Base-by-base conservation (phyloP, 2,797 vertebrate species). In the Buceros bicornis region DNA sequence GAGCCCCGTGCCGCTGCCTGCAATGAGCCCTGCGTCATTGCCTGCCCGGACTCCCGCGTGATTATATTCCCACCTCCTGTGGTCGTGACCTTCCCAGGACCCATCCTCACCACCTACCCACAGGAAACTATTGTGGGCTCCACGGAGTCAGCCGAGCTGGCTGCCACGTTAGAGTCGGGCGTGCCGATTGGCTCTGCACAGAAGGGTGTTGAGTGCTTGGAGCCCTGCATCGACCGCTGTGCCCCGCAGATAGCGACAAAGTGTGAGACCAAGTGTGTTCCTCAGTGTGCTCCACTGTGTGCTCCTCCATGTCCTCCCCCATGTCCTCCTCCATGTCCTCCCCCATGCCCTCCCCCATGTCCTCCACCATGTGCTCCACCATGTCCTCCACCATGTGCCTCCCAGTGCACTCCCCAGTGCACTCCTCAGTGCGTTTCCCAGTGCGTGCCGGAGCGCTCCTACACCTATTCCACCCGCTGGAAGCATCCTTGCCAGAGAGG, bases 401-500 rank as follows among this genome's bases (percentile, higher is more conserved):
- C 4, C 9, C 9, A 4, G 3, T 87, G 85, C 1, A 4, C n/a
- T 24, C 5, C 72, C 10, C 51, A 43, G 2, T 60, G 84, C 1
- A 4, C n/a, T 13, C 15, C 90, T 6, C 47, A 15, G 3, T 80
- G 67, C 2, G 2, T 65, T 26, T 11, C 88, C n/a, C 67, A 21
- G 37, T 95, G 95, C 1, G 57, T 47, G 6, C 88, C 95, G 0
- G 93, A 97, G 90, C 8, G 91, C 50, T 97, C 93, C 54, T 97
- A 97, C 80, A 95, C 93, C 85, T 97, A 95, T 70, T 96, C 93
- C 79, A 95, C 87, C 82, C 94, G 69, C 45, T 97, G 96, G 96
- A 96, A 95, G 65, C 94, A 97, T 61, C 96, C 96, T 17, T 95
- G 95, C 87, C 93, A 86, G 93, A 91, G 96, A 21, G n/a, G 60